phyloP scores from a whole-genome alignment of 1,140 invertebrate genomes.

The Cylas formicarius region DNA sequence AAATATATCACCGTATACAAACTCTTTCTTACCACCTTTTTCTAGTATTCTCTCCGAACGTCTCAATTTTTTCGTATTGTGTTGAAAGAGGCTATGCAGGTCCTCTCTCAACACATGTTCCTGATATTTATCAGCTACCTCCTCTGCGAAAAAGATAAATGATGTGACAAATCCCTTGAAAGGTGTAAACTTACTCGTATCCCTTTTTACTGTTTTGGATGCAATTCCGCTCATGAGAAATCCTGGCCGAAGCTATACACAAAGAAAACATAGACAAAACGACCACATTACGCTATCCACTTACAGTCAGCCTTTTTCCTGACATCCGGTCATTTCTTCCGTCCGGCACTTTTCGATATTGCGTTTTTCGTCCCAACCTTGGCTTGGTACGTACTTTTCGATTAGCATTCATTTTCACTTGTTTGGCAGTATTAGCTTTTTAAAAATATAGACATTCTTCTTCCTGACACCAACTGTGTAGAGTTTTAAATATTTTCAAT shows the following conservation, averaged over 20 bases:
- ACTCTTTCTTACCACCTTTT: conserved; percentile 2
- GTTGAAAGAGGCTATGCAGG: conserved; percentile 5
- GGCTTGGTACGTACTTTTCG: too few species aligned
- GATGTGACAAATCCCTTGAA: not conserved
- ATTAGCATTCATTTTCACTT: too few species aligned
- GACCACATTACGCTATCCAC: too few species aligned
- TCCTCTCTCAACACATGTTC: not conserved
- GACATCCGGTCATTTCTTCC: too few species aligned
- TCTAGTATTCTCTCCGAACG: conserved; percentile 12
- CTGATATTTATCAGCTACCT: conserved; percentile 5
- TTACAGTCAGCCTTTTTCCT: too few species aligned
- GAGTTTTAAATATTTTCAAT: too few species aligned
- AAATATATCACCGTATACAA: not conserved
- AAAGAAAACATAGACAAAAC: not conserved
- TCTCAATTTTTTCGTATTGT: conserved; percentile 1
- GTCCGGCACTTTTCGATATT: too few species aligned
- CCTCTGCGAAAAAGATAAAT: not conserved
- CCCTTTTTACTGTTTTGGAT: conserved; percentile 7
- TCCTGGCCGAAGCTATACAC: conserved; percentile 21
- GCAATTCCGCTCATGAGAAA: conserved; percentile 13
- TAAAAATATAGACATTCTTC: too few species aligned
- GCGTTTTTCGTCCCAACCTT: too few species aligned
- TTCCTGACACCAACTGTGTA: too few species aligned
- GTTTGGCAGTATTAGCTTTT: too few species aligned
- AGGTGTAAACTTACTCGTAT: conserved; percentile 17